Evolutionary conservation across 2,797 vertebrate genomes (phyloP).

Genomic region (Typhlichthys eigenmanni): DNA sequence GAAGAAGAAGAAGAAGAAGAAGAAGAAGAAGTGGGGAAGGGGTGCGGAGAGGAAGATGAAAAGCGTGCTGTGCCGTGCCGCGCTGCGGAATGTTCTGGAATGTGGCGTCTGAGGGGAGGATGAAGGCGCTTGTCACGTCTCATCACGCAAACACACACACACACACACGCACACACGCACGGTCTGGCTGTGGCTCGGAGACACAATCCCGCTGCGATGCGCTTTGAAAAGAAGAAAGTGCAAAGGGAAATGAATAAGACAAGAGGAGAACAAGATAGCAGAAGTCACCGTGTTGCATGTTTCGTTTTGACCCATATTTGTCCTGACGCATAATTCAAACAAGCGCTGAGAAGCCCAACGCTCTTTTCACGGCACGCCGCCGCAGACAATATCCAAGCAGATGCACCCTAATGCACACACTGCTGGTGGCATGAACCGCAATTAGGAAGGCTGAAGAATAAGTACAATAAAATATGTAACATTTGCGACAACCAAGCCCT

Average conservation of each 20-base stretch:
- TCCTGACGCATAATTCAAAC: conserved; percentile 72
- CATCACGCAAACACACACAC: conserved; percentile 56
- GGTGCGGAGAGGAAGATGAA: conserved; percentile 66
- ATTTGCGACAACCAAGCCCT: conserved; percentile 33
- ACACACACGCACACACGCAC: conserved; percentile 31
- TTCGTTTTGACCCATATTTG: conserved; percentile 78
- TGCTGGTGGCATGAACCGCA: conserved; percentile 56
- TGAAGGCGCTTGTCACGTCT: conserved; percentile 77
- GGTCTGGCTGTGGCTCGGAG: conserved; percentile 56
- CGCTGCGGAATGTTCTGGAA: conserved; percentile 69
- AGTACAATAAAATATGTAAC: conserved; percentile 41
- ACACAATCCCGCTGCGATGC: conserved; percentile 65
- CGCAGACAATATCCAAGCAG: conserved; percentile 55
- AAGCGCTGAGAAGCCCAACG: conserved; percentile 60
- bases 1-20: conserved; percentile 33
- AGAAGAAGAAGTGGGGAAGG: conserved; percentile 46
- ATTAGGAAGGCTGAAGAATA: conserved; percentile 60
- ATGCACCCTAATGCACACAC: conserved; percentile 45
- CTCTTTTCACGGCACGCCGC: conserved; percentile 57
- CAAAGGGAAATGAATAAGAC: conserved; percentile 72
- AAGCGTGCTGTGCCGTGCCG: conserved; percentile 54
- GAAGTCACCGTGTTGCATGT: conserved; percentile 69
- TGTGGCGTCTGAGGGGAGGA: conserved; percentile 74
- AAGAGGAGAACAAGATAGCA: conserved; percentile 72
- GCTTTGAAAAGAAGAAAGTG: conserved; percentile 77